Conservation (phyloP, 1,140 invertebrate species). For the Microplitis demolitor region DNA sequence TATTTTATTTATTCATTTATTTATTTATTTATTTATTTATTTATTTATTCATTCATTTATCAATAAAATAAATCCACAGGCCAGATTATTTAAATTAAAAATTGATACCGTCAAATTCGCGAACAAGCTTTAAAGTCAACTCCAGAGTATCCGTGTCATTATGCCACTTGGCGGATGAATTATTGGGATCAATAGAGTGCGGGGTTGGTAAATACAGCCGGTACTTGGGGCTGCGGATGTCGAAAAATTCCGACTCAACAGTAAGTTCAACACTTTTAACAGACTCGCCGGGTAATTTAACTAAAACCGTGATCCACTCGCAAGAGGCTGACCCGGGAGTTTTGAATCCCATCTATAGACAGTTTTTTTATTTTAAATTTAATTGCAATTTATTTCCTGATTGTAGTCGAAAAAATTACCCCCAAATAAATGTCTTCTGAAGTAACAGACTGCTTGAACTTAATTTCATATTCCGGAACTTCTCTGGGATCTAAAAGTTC, state of each 20-base stretch:
- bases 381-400: not conserved
- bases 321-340: constrained; percentile 82
- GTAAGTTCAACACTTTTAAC: constrained; percentile 71
- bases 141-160: constrained; percentile 68
- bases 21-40: too few species aligned
- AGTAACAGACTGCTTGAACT: constrained; percentile 82
- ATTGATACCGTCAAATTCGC: constrained; percentile 84
- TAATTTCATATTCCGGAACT: constrained; percentile 78
- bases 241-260: constrained; percentile 72
- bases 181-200: constrained; percentile 78
- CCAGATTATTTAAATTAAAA: constrained; percentile 65
- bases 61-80: not conserved
- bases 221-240: constrained; percentile 69
- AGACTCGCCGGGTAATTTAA: constrained; percentile 75
- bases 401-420: constrained; percentile 55
- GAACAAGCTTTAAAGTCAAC: constrained; percentile 71
- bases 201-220: constrained; percentile 76
- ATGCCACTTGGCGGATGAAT: constrained; percentile 80
- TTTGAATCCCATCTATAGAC: constrained; percentile 79
- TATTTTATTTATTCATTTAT: too few species aligned
- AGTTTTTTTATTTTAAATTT: constrained; percentile 10
- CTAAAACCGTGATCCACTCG: constrained; percentile 79
- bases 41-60: too few species aligned
- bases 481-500: constrained; percentile 69
- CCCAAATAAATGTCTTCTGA: constrained; percentile 86